These are phyloP conservation scores for Melanostoma scalare DNA, from an alignment of 2,888 invertebrate genomes.

Conservation along the genomic window DNA sequence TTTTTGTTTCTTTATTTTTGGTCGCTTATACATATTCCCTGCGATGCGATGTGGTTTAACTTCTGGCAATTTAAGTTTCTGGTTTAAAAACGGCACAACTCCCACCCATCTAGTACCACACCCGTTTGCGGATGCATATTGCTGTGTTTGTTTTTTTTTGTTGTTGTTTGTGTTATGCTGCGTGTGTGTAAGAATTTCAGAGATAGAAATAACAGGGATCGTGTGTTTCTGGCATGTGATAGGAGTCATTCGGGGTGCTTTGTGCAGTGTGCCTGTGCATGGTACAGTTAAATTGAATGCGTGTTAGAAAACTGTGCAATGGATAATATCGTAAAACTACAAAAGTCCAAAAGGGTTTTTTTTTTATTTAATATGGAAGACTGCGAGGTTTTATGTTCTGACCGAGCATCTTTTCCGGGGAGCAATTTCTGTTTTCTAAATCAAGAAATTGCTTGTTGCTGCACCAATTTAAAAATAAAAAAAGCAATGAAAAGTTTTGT, in stretches of 20 bases:
- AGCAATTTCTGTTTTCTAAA: not conserved
- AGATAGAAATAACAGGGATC: not conserved
- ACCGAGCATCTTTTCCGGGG: constrained; percentile 15
- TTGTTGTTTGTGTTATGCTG: not conserved
- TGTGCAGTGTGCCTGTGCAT: not conserved
- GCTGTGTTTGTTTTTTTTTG: too few relatives aligned
- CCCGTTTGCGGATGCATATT: too few relatives aligned
- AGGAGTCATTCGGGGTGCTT: constrained; percentile 9
- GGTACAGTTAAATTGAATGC: constrained; percentile 58
- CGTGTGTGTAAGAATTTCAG: constrained; percentile 5
- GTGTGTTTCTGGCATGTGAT: constrained; percentile 45
- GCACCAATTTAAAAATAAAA: too few relatives aligned
- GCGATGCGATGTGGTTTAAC: constrained; percentile 58
- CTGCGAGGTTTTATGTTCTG: too few relatives aligned
- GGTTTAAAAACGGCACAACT: constrained; percentile 58
- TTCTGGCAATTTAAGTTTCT: constrained; percentile 69
- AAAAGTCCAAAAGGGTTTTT: constrained; percentile 17
- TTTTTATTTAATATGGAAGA: not conserved
- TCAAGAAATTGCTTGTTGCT: too few relatives aligned
- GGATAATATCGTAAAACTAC: constrained; percentile 49
- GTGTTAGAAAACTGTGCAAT: constrained; percentile 53
- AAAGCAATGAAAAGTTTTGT: too few relatives aligned
- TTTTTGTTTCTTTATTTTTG: constrained; percentile 20
- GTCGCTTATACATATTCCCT: constrained; percentile 12
- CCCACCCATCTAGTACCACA: not conserved